Percentiles rank a stretch among this genome's conserved stretches.
Conservation (phyloP, 2,113 vertebrate genomes). For the Gobiocypris rarus region DNA sequence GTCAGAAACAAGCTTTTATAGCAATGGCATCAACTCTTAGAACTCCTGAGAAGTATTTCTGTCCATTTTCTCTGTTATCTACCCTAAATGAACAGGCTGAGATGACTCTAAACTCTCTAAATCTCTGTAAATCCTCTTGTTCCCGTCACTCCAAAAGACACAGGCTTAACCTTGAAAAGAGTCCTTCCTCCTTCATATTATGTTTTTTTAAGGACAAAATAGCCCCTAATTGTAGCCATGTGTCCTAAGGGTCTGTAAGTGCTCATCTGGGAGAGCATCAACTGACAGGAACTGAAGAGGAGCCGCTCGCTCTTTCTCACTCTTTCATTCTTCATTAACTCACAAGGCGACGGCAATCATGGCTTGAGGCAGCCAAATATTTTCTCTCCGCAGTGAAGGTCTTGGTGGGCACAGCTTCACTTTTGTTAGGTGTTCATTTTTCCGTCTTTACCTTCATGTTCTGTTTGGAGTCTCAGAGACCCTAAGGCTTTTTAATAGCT, state of each 20-base stretch:
- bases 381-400: conserved; percentile 64
- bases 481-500: conserved; percentile 34
- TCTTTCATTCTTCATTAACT: conserved; percentile 47
- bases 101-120: conserved; percentile 54
- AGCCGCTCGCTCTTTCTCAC: conserved; percentile 51
- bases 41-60: background rate
- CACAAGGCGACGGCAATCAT: conserved; percentile 66
- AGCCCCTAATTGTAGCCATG: conserved; percentile 84
- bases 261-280: conserved; percentile 74
- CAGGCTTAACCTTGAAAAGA: conserved; percentile 75
- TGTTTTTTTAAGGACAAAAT: conserved; percentile 78
- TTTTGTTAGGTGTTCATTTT: conserved; percentile 48
- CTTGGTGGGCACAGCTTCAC: conserved; percentile 33
- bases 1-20: too few relatives aligned
- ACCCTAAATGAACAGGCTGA: conserved; percentile 28
- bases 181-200: conserved; percentile 76
- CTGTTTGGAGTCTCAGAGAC: conserved; percentile 32
- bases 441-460: conserved; percentile 10
- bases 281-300: conserved; percentile 71
- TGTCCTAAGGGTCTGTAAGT: conserved; percentile 76
- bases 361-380: conserved; percentile 69
- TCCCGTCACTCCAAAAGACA: conserved; percentile 71
- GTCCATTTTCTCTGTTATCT: background rate
- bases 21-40: background rate
- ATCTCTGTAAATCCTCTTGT: conserved; percentile 68